phyloP scores from a whole-genome alignment of 2,113 vertebrate genomes.

The Scalopus aquaticus region DNA sequence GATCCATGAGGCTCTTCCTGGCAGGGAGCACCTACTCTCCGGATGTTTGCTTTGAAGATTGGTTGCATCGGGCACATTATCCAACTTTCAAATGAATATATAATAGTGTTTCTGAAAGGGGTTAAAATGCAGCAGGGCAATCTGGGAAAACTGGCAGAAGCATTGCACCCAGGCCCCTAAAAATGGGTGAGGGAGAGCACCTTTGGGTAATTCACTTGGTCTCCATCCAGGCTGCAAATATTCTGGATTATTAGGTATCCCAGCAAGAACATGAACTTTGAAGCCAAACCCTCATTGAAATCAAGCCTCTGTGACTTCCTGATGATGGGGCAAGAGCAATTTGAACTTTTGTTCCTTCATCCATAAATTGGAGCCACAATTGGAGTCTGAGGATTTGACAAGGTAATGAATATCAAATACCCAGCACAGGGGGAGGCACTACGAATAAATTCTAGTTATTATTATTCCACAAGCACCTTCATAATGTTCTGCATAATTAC shows the following conservation, averaged over 20 bases:
- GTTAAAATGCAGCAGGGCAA: not conserved
- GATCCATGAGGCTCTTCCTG: constrained; percentile 66
- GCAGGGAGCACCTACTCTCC: constrained; percentile 54
- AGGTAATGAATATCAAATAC: fast-evolving
- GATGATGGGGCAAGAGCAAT: not conserved
- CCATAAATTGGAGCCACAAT: not conserved
- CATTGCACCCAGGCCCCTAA: not conserved
- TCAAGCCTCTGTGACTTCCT: not conserved
- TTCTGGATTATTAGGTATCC: not conserved
- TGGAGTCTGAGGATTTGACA: not conserved
- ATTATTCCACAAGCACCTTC: not conserved
- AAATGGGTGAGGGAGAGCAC: fast-evolving
- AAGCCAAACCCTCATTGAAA: not conserved
- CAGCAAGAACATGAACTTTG: fast-evolving
- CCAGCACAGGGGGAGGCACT: not conserved
- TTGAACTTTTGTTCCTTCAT: not conserved
- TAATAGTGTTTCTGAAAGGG: not conserved
- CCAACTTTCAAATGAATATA: constrained; percentile 75
- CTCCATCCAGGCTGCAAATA: fast-evolving
- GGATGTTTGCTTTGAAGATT: constrained; percentile 56
- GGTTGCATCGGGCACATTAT: constrained; percentile 45
- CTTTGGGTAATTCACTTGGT: not conserved
- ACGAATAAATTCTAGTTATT: not conserved
- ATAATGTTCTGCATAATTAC: not conserved
- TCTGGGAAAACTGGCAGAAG: not conserved